Conservation (phyloP, 2,113 vertebrate species). For the Brachyhypopomus occidentalis region DNA sequence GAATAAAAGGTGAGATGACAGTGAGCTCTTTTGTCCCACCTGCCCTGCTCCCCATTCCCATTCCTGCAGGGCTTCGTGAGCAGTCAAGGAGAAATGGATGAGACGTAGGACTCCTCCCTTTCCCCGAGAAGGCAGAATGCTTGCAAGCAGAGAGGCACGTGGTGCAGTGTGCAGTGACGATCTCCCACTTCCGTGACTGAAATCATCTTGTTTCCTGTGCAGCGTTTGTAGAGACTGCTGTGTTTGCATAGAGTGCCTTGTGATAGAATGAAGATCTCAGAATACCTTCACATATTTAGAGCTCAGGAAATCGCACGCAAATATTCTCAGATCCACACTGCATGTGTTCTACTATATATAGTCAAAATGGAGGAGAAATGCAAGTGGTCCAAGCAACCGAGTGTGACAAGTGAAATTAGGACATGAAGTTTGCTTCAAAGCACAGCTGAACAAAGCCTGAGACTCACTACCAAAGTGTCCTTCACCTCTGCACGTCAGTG, state of each 20-base stretch:
- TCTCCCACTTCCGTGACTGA: slow-evolving; percentile 16
- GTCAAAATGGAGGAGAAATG: slow-evolving; percentile 33
- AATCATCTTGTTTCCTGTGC: slow-evolving; percentile 16
- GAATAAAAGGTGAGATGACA: slow-evolving; percentile 15
- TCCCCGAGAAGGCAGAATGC: slow-evolving; percentile 14
- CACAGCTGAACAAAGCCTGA: slow-evolving; percentile 57
- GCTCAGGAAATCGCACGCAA: background rate
- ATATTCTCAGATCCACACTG: background rate
- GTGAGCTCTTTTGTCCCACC: background rate
- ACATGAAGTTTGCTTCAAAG: slow-evolving; percentile 69
- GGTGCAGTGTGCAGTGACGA: slow-evolving; percentile 22
- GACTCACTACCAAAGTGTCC: slow-evolving; percentile 62
- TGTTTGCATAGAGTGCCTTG: slow-evolving; percentile 41
- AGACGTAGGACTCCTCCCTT: slow-evolving; percentile 9
- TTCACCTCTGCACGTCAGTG: slow-evolving; percentile 63
- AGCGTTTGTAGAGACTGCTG: no score
- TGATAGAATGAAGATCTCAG: slow-evolving; percentile 25
- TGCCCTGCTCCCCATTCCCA: background rate
- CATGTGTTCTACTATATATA: background rate
- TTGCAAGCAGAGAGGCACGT: slow-evolving; percentile 15
- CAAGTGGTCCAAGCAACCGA: slow-evolving; percentile 47
- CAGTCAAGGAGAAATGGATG: slow-evolving; percentile 25
- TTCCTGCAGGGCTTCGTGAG: background rate
- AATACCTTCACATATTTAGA: slow-evolving; percentile 23
- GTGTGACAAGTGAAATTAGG: slow-evolving; percentile 66